phyloP scores from a whole-genome alignment of 2,888 invertebrate genomes.

The Archaeoteleia sp. region DNA sequence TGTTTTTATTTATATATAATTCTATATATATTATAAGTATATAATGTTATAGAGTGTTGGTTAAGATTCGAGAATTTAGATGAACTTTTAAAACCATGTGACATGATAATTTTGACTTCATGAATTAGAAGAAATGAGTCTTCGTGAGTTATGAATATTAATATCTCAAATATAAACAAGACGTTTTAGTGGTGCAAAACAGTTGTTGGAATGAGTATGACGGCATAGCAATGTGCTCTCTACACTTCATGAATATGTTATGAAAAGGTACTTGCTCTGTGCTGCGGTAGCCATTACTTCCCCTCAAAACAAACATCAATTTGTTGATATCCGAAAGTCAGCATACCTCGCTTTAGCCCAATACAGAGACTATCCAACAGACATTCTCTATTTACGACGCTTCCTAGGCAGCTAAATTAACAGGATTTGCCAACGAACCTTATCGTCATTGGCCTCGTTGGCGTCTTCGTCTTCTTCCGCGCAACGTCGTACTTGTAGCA shows the following conservation, averaged over 20 bases:
- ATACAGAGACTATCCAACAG: constrained; percentile 33
- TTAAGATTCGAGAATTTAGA: too few relatives aligned
- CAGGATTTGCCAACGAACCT: constrained; percentile 66
- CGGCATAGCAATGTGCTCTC: constrained; percentile 7
- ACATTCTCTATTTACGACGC: constrained; percentile 69
- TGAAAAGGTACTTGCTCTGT: constrained; percentile 8
- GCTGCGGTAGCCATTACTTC: constrained; percentile 7
- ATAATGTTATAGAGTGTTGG: too few relatives aligned
- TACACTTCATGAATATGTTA: constrained; percentile 37
- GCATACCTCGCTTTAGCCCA: neutral
- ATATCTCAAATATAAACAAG: neutral
- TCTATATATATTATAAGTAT: too few relatives aligned
- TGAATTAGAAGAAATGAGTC: too few relatives aligned
- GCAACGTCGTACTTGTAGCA: constrained; percentile 38
- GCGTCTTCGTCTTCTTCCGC: constrained; percentile 45
- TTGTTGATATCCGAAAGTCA: constrained; percentile 35
- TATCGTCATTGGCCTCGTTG: constrained; percentile 55
- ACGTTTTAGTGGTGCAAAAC: constrained; percentile 3
- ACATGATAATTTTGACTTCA: too few relatives aligned
- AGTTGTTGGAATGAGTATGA: constrained; percentile 12
- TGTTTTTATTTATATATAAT: too few relatives aligned
- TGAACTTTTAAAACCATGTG: too few relatives aligned
- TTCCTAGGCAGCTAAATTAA: constrained; percentile 69
- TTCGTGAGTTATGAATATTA: too few relatives aligned
- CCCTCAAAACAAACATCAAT: constrained; percentile 35